A percentile compares a stretch with the other conserved stretches of the same genome.
phyloP scores from a whole-genome alignment of 2,888 invertebrate genomes.

The Unio delphinus region DNA sequence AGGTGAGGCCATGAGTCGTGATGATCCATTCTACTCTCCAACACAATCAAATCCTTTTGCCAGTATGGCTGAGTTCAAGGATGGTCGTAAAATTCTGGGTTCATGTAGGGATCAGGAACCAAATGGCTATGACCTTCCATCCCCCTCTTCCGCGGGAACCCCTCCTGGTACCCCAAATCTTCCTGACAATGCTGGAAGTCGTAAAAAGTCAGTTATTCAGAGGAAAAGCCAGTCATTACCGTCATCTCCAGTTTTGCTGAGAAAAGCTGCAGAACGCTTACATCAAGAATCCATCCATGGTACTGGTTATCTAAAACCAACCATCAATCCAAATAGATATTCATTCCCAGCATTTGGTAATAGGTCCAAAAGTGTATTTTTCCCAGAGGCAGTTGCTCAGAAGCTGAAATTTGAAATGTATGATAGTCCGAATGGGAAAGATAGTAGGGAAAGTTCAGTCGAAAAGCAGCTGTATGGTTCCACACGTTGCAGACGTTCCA shows the following conservation, averaged over 20 bases:
- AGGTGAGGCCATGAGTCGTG: slow-evolving; percentile 85
- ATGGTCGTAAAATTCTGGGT: slow-evolving; percentile 63
- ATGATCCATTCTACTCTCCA: slow-evolving; percentile 71
- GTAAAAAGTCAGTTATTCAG: slow-evolving; percentile 1
- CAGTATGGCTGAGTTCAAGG: slow-evolving; percentile 56
- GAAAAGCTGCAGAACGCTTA: slow-evolving; percentile 59
- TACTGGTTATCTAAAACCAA: slow-evolving; percentile 29
- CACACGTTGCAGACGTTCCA: too few relatives aligned
- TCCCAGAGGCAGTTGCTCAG: slow-evolving; percentile 45
- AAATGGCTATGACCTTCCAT: slow-evolving; percentile 79
- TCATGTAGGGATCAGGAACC: slow-evolving; percentile 38
- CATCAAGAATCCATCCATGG: slow-evolving; percentile 63
- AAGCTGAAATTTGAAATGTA: slow-evolving; percentile 48
- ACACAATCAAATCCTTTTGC: slow-evolving; percentile 63
- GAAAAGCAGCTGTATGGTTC: slow-evolving; percentile 9
- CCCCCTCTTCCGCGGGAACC: slow-evolving; percentile 73
- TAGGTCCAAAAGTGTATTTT: slow-evolving; percentile 45
- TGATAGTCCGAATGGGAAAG: slow-evolving; percentile 26
- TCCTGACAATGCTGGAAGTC: slow-evolving; percentile 9
- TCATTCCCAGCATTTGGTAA: slow-evolving; percentile 35
- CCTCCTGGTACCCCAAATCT: slow-evolving; percentile 63
- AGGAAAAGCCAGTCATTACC: slow-evolving; percentile 66
- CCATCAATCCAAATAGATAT: slow-evolving; percentile 28
- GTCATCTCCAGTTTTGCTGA: slow-evolving; percentile 60
- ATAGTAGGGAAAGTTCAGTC: slow-evolving; percentile 29